A percentile compares a stretch with the other conserved stretches of the same genome.
Evolutionary conservation across 2,113 vertebrate genomes (phyloP).

Genomic region (Tragelaphus buxtoni): DNA sequence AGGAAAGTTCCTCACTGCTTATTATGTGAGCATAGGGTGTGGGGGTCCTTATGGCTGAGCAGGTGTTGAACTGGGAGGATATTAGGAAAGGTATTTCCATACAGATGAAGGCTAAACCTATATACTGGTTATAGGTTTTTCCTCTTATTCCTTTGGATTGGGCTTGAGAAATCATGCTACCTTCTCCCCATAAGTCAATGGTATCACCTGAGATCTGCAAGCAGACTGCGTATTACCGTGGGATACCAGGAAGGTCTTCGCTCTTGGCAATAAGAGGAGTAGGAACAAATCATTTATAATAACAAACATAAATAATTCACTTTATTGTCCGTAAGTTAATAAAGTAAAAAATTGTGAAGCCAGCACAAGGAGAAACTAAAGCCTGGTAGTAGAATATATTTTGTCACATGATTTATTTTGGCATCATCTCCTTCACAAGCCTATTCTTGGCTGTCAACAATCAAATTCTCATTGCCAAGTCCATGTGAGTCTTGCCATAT

Average conservation of each 20-base stretch:
- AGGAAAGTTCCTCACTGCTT: neutral
- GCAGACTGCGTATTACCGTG: rapidly evolving
- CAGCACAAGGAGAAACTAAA: neutral
- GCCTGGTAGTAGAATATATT: neutral
- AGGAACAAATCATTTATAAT: neutral
- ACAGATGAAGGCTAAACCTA: neutral
- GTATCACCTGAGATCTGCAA: neutral
- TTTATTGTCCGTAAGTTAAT: neutral
- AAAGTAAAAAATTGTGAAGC: neutral
- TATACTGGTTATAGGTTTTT: neutral
- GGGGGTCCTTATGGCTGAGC: neutral
- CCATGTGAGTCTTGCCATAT: neutral
- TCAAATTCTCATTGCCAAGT: neutral
- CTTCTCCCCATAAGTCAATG: neutral
- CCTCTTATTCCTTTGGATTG: neutral
- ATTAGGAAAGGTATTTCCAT: neutral
- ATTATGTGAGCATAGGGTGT: neutral
- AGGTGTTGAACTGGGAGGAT: neutral
- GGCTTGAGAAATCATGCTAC: too few species aligned
- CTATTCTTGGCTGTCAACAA: neutral
- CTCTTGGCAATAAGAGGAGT: neutral
- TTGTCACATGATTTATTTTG: neutral
- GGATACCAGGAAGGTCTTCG: neutral
- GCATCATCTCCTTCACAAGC: neutral
- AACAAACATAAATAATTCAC: neutral